phyloP scores from a whole-genome alignment of 2,113 vertebrate species.

The Corynorhinus townsendii region DNA sequence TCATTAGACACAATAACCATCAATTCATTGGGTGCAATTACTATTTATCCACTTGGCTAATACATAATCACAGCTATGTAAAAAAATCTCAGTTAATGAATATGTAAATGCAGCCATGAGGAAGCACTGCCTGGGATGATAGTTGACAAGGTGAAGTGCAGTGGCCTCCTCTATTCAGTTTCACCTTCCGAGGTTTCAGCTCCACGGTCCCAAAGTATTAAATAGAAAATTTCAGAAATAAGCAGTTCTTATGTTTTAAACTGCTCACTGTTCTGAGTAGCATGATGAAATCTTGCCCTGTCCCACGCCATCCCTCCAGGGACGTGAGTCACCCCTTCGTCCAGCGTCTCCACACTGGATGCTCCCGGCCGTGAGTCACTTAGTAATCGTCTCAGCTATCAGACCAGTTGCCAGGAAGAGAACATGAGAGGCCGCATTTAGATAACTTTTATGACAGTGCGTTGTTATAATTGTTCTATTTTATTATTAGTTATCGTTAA shows the following conservation, averaged over 20 bases:
- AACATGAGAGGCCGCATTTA: not conserved
- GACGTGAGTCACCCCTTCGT: not conserved
- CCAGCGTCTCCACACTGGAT: not conserved
- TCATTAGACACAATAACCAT: not conserved
- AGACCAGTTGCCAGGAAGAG: not conserved
- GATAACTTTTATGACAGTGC: not conserved
- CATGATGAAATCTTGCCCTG: not conserved
- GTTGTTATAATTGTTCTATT: not conserved
- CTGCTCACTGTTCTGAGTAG: not conserved
- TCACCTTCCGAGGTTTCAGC: not conserved
- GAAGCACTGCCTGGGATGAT: fast-evolving
- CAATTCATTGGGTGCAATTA: fast-evolving
- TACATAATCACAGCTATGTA: not conserved
- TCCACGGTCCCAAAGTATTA: too few relatives aligned
- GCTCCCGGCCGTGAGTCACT: not conserved
- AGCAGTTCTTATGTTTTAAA: not conserved
- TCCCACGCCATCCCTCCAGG: not conserved
- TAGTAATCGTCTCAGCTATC: not conserved
- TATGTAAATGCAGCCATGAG: not conserved
- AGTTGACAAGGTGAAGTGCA: not conserved
- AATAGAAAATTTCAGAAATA: not conserved
- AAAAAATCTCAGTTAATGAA: not conserved
- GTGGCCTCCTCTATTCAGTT: not conserved
- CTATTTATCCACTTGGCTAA: not conserved
- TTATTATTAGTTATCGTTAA: not conserved